phyloP scores from a whole-genome alignment of 2,797 vertebrate species.

The Mormyrops attenuatus region DNA sequence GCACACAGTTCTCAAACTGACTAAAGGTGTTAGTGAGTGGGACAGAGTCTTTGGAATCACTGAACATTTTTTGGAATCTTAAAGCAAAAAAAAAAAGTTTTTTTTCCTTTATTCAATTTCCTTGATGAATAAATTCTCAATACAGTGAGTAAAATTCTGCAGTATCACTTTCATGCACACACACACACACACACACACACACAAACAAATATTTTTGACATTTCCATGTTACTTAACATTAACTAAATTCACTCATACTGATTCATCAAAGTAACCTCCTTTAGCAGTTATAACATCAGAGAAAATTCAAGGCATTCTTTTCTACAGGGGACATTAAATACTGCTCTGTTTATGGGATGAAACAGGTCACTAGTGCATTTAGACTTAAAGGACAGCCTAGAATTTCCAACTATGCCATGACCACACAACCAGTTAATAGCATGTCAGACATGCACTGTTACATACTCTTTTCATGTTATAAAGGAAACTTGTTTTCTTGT shows the following conservation, averaged over 20 bases:
- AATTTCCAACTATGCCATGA: not conserved
- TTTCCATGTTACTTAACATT: not conserved
- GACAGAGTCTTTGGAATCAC: not conserved
- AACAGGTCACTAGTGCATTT: not conserved
- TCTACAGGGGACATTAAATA: not conserved
- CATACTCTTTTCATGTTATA: not conserved
- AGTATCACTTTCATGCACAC: not conserved
- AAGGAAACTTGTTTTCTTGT: not conserved
- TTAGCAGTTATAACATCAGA: not conserved
- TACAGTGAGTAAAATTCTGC: not conserved
- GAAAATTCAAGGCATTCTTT: not conserved
- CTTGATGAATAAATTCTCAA: not conserved
- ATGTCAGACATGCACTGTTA: not conserved
- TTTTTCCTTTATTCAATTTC: not conserved
- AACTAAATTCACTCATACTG: not conserved
- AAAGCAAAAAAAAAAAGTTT: not conserved
- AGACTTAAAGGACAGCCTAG: not conserved
- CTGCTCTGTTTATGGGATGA: no score
- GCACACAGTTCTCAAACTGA: not conserved
- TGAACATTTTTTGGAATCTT: not conserved
- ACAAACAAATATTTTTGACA: not conserved
- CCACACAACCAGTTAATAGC: not conserved
- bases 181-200: not conserved
- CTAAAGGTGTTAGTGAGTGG: not conserved
- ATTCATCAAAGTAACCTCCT: not conserved